Evolutionary conservation across 2,888 invertebrate species (phyloP).

Genomic region (Dynastes hyllus): DNA sequence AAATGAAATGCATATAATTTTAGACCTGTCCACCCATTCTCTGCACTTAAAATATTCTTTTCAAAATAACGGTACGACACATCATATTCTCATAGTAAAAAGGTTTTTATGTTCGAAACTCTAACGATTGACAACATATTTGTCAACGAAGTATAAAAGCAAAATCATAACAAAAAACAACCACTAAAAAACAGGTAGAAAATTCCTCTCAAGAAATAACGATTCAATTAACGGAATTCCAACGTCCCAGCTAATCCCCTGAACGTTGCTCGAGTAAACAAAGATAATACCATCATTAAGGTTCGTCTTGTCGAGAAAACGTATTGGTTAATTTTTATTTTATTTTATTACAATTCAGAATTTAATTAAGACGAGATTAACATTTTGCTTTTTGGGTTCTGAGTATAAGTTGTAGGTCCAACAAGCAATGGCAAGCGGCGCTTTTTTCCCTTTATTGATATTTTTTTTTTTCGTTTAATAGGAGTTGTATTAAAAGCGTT

Average conservation of each 20-base stretch:
- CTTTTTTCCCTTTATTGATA: no score
- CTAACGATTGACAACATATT: no score
- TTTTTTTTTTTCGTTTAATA: no score
- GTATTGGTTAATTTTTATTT: conserved; percentile 47
- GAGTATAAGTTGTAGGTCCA: conserved; percentile 24
- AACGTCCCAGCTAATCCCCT: background rate
- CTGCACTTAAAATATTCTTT: no score
- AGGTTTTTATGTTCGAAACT: no score
- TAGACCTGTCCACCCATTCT: no score
- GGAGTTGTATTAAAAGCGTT: no score
- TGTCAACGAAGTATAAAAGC: no score
- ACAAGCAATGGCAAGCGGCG: no score
- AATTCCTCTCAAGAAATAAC: background rate
- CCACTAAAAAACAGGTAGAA: background rate
- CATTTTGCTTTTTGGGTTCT: conserved; percentile 41
- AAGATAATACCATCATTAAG: background rate
- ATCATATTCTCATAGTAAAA: no score
- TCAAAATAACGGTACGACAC: no score
- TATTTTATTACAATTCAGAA: conserved; percentile 54
- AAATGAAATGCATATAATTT: no score
- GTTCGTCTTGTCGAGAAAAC: conserved; percentile 10
- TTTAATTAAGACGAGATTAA: conserved; percentile 51
- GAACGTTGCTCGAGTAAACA: background rate
- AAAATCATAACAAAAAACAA: background rate
- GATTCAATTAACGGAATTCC: conserved; percentile 21